Evolutionary conservation across 2,797 vertebrate genomes (phyloP).

Genomic region (Decapterus maruadsi): DNA sequence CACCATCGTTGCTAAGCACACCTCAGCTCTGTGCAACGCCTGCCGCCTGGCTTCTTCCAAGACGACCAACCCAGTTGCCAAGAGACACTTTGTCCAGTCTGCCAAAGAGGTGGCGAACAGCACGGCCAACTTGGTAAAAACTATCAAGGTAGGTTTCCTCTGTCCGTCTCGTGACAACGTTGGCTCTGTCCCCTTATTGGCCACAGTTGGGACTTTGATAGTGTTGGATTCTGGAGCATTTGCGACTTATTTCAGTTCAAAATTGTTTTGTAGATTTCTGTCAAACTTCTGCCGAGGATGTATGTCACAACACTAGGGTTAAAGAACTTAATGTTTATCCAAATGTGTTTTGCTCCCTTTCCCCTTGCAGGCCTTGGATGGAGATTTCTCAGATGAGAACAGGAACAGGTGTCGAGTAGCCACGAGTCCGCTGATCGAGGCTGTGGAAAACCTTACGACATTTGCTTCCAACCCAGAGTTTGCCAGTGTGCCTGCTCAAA

Average conservation of each 20-base stretch:
- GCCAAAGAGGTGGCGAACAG: conserved; percentile 99
- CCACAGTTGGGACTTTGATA: background rate
- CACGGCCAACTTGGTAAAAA: conserved; percentile 98
- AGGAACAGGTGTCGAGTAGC: conserved; percentile 93
- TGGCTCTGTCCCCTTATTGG: background rate
- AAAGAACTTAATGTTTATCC: conserved; percentile 3
- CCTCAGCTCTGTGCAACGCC: conserved; percentile 96
- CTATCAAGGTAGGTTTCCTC: conserved; percentile 91
- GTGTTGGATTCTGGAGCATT: background rate
- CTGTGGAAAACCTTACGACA: conserved; percentile 95
- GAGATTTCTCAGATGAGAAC: conserved; percentile 98
- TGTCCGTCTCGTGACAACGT: background rate
- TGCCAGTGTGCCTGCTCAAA: conserved; percentile 96
- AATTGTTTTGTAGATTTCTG: background rate
- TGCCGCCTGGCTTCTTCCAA: conserved; percentile 98
- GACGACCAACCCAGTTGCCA: conserved; percentile 95
- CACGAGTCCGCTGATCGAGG: conserved; percentile 94
- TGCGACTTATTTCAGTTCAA: background rate
- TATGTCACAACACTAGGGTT: conserved; percentile 6
- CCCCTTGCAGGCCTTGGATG: conserved; percentile 91
- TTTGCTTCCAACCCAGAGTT: conserved; percentile 99
- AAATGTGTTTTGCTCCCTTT: background rate
- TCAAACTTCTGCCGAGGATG: background rate
- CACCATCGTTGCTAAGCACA: conserved; percentile 98
- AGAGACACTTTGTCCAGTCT: conserved; percentile 98